A percentile compares a stretch with the other conserved stretches of the same genome.
These are phyloP conservation scores for Macropodus opercularis DNA, from an alignment of 2,797 vertebrate genomes.

Conservation along the genomic window DNA sequence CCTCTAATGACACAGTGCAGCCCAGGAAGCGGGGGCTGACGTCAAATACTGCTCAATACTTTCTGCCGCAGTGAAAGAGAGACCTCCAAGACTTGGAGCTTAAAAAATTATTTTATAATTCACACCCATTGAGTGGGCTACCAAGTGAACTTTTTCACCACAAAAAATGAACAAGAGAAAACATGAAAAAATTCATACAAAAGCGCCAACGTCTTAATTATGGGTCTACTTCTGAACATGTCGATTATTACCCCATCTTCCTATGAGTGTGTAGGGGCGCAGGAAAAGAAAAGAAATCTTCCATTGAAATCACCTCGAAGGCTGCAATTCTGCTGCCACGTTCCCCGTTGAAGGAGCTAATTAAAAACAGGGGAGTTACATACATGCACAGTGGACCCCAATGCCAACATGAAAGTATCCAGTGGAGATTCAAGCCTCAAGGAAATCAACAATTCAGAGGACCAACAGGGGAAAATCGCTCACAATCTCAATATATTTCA, in stretches of 20 bases:
- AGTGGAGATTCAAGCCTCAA: constrained; percentile 20
- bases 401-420: constrained; percentile 46
- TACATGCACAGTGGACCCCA: constrained; percentile 12
- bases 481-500: not conserved
- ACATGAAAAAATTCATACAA: constrained; percentile 52
- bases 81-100: constrained; percentile 46
- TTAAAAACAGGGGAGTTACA: constrained; percentile 69
- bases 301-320: constrained; percentile 65
- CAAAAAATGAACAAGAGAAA: constrained; percentile 12
- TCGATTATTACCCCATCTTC: constrained; percentile 62
- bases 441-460: constrained; percentile 39
- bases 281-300: constrained; percentile 60
- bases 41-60: constrained; percentile 53
- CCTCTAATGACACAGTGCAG: constrained; percentile 49
- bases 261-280: constrained; percentile 45
- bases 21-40: constrained; percentile 45
- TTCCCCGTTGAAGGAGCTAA: constrained; percentile 68
- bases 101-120: constrained; percentile 77
- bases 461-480: not conserved
- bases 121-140: constrained; percentile 63
- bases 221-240: constrained; percentile 62
- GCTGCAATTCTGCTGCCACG: constrained; percentile 75
- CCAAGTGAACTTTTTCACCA: constrained; percentile 49
- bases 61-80: constrained; percentile 37
- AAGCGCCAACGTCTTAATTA: constrained; percentile 74